Evolutionary conservation across 2,888 invertebrate genomes (phyloP), one percentile per base, ranked within the genome.

Genomic region (Antitype chi): DNA sequence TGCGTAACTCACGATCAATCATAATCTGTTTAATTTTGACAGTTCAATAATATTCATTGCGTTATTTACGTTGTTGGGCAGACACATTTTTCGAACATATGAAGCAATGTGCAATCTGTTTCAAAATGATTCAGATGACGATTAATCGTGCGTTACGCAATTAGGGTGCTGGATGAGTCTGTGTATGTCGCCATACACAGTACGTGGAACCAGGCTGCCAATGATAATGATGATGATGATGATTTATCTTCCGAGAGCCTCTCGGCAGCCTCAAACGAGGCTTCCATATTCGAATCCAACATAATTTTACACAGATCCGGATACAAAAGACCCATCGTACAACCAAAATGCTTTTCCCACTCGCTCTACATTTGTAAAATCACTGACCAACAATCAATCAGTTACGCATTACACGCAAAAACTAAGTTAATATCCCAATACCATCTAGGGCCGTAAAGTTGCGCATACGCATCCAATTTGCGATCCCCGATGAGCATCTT

Each of bases 401-500:
- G 15, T 28, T 63, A 63, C 43, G 43, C 4, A 74, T 28, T n/a
- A 15, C 52, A 20, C 15, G 28, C 32, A 85, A 67, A 81, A 85
- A 59, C 59, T 32, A 67, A 55, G 38, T 55, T 53, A 81, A 76
- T 75, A 55, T 72, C 70, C 52, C 64, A 63, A 20, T 57, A 66
- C 77, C 63, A 77, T 81, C 32, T 75, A 75, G 32, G 76, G 70
- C 63, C 55, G 63, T 64, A 59, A 64, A 78, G 80, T 87, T 81
- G 71, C 75, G 81, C 78, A 76, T 84, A 85, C 79, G 74, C 79
- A 81, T 81, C 74, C 77, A 85, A 85, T 87, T 83, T 85, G 70
- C 84, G 64, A 84, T 84, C 78, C 53, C 63, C 85, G 79, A 88
- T 85, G 76, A 80, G 70, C 75, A 78, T 78, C 63, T 78, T 89